Percentiles rank a stretch among this genome's conserved stretches.
phyloP scores from a whole-genome alignment of 2,113 vertebrate species.

The Scolopax mira region DNA sequence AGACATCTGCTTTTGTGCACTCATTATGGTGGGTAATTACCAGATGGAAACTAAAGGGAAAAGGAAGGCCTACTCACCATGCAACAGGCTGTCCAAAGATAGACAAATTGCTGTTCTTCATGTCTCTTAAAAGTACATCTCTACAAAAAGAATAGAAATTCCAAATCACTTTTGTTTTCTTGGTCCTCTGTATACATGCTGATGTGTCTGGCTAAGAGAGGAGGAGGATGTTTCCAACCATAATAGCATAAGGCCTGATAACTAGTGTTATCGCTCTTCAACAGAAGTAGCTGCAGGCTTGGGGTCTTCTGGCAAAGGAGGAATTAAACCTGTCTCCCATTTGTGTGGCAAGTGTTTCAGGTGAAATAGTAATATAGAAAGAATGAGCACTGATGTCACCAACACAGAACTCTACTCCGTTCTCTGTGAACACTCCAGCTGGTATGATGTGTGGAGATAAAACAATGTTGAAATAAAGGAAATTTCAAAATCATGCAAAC shows the following conservation, averaged over 20 bases:
- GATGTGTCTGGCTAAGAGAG: not conserved
- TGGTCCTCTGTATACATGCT: not conserved
- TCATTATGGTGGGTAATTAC: not conserved
- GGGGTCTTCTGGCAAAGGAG: not conserved
- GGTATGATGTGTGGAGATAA: not conserved
- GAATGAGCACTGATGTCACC: not conserved
- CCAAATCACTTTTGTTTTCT: not conserved
- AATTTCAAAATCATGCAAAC: not conserved
- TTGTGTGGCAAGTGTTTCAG: not conserved
- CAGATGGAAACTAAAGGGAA: not conserved
- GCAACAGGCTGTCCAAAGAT: not conserved
- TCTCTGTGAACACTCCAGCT: not conserved
- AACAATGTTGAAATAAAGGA: not conserved
- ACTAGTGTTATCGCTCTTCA: not conserved
- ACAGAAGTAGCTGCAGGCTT: not conserved
- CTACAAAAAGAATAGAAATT: not conserved
- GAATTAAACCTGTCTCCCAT: not conserved
- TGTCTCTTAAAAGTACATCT: not conserved
- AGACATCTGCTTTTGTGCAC: not conserved
- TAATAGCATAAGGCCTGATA: not conserved
- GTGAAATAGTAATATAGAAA: not conserved
- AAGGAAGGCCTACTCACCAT: not conserved
- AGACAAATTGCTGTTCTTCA: accelerated
- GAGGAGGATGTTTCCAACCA: not conserved
- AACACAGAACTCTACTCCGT: not conserved